Base-by-base conservation (phyloP, 2,113 vertebrate genomes). In the Halichoerus grypus region DNA sequence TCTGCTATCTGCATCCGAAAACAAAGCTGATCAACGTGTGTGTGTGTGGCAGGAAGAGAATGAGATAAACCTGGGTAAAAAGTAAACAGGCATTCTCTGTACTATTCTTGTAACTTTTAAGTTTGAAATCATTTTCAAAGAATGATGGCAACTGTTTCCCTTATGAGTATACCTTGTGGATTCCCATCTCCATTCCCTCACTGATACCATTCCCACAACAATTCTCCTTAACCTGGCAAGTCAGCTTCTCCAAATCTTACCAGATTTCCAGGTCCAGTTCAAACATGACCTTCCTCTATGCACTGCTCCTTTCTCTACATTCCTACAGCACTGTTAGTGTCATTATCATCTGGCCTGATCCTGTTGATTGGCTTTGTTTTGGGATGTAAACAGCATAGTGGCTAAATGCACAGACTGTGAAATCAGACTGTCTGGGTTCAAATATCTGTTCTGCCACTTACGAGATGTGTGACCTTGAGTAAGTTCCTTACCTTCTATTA, bases 101-200 rank as follows among this genome's bases (percentile, higher is more conserved):
- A 90, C 3, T 61, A 53, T n/a, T 94, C 42, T 69, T 79, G 21
- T 9, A 82, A 87, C 12, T 61, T 72, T 74, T 76, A 92, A 91
- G 33, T 96, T 88, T 92, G 67, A 72, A 96, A 95, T 91, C 63
- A 18, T 65, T 88, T 91, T 57, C 13, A 28, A 76, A 96, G 46
- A 39, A 33, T 57, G 42, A 90, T 55, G 14, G 24, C 46, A 69
- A 80, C 33, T 18, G 33, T 72, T 76, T 94, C 18, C 42, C 3
- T 91, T 85, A 36, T 93, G 26, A 57, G 33, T 81, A 72, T 5
- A 51, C 36, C 13, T 57, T 51, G 26, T 74, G 26, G 31, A 90
- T 91, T 91, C 36, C 26, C 36, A 42, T 81, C 15, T 76, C 21
- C 49, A 57, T 46, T 86, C 55, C 57, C 90, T 96, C 51, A 67